A percentile compares a stretch with the other conserved stretches of the same genome.
Conservation (phyloP, 2,888 invertebrate species). For the Cryptus armator region DNA sequence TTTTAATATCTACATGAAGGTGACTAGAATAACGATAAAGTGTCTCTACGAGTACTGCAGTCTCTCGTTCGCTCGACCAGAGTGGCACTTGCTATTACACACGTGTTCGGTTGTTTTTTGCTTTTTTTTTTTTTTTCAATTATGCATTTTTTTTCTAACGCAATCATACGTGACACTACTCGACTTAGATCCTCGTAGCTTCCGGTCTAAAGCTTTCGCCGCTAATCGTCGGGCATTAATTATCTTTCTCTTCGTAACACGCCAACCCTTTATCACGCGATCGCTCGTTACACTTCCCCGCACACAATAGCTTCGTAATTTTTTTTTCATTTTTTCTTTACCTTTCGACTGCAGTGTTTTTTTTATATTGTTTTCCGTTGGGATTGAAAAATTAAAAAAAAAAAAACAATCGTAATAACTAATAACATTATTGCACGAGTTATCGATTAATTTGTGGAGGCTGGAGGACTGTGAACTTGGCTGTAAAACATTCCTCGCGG, state of each 20-base stretch:
- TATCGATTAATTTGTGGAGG: slow-evolving; percentile 80
- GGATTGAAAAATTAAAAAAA: neutral
- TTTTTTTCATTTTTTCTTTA: neutral
- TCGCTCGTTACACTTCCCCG: slow-evolving; percentile 14
- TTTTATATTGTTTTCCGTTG: neutral
- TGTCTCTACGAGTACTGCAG: slow-evolving; percentile 15
- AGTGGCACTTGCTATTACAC: slow-evolving; percentile 14
- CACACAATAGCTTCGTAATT: neutral
- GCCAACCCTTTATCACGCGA: slow-evolving; percentile 45
- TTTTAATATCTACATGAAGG: slow-evolving; percentile 56
- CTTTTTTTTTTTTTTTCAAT: slow-evolving; percentile 18
- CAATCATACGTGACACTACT: slow-evolving; percentile 20
- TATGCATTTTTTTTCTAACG: slow-evolving; percentile 8
- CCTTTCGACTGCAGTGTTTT: neutral
- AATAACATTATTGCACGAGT: slow-evolving; percentile 59
- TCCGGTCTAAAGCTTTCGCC: slow-evolving; percentile 7
- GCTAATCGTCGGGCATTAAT: slow-evolving; percentile 40
- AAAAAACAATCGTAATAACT: neutral
- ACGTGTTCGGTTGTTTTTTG: neutral
- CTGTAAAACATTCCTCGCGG: slow-evolving; percentile 81
- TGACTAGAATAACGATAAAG: slow-evolving; percentile 58
- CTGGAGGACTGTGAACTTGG: slow-evolving; percentile 81
- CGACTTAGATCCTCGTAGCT: slow-evolving; percentile 20
- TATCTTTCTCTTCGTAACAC: slow-evolving; percentile 36
- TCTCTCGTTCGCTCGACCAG: slow-evolving; percentile 2